Evolutionary conservation across 2,113 vertebrate genomes (phyloP).

Genomic region (Pterocles burchelli): DNA sequence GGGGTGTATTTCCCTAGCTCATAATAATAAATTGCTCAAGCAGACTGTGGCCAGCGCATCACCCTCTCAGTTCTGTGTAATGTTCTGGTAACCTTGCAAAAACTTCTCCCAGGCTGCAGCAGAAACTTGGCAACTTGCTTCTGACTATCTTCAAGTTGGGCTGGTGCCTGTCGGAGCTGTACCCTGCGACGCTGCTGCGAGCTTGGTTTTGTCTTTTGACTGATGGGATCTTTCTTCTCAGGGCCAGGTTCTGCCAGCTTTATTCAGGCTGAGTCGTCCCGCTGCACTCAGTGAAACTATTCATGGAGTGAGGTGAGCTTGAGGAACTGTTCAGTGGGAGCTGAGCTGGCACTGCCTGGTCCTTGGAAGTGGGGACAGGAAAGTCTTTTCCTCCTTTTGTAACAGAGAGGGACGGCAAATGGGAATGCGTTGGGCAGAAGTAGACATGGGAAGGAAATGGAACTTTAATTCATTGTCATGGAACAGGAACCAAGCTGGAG

Average conservation of each 20-base stretch:
- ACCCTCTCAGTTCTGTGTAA: neutral
- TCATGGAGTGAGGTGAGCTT: neutral
- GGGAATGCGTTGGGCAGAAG: neutral
- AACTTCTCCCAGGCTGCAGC: neutral
- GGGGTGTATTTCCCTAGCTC: neutral
- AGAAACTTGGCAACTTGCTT: constrained; percentile 13
- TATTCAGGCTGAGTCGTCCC: neutral
- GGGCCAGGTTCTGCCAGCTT: neutral
- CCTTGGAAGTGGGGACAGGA: neutral
- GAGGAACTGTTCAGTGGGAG: neutral
- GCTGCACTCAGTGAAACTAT: neutral
- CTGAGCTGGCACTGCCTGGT: neutral
- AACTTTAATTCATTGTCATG: neutral
- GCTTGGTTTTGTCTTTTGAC: neutral
- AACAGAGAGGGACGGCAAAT: neutral
- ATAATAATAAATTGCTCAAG: neutral
- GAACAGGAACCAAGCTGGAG: neutral
- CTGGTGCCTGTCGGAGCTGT: neutral
- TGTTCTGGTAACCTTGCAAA: neutral
- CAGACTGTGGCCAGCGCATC: neutral
- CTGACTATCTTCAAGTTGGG: neutral
- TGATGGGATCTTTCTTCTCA: neutral
- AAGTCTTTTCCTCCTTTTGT: neutral
- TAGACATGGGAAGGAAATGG: neutral
- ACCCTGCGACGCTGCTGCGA: fast-evolving